Evolutionary conservation across 1,140 invertebrate genomes (phyloP).

Genomic region (Anastatus disparis): DNA sequence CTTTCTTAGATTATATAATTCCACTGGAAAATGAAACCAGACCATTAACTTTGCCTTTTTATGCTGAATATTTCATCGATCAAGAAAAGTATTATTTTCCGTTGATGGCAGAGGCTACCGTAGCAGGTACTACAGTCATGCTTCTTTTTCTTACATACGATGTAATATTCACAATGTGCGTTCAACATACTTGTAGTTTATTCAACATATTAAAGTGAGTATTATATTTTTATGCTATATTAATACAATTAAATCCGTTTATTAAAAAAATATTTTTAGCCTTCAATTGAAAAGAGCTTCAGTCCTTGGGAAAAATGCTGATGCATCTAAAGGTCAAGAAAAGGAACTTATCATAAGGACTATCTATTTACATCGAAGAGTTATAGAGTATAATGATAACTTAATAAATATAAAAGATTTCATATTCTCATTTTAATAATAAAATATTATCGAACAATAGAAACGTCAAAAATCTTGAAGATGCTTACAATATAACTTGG

Average conservation of each 20-base stretch:
- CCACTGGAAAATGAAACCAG: neutral
- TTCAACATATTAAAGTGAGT: neutral
- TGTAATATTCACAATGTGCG: neutral
- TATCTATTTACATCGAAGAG: neutral
- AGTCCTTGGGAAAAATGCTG: no score
- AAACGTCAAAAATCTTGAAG: neutral
- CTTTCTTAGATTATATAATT: neutral
- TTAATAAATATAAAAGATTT: no score
- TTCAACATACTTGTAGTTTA: neutral
- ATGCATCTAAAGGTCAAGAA: neutral
- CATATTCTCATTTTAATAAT: no score
- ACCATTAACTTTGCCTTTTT: neutral
- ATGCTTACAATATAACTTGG: neutral
- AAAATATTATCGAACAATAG: neutral
- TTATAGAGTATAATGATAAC: neutral
- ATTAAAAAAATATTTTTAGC: neutral
- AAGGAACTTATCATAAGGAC: neutral
- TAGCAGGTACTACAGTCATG: neutral
- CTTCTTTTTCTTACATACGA: neutral
- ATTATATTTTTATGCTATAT: no score
- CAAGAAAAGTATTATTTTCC: neutral
- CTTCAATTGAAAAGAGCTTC: neutral
- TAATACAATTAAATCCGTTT: no score
- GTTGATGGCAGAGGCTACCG: neutral
- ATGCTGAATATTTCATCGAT: neutral